Percentiles rank a stretch among this genome's conserved stretches.
Evolutionary conservation across 2,888 invertebrate genomes (phyloP).

Genomic region (Drosophila paramelanica): DNA sequence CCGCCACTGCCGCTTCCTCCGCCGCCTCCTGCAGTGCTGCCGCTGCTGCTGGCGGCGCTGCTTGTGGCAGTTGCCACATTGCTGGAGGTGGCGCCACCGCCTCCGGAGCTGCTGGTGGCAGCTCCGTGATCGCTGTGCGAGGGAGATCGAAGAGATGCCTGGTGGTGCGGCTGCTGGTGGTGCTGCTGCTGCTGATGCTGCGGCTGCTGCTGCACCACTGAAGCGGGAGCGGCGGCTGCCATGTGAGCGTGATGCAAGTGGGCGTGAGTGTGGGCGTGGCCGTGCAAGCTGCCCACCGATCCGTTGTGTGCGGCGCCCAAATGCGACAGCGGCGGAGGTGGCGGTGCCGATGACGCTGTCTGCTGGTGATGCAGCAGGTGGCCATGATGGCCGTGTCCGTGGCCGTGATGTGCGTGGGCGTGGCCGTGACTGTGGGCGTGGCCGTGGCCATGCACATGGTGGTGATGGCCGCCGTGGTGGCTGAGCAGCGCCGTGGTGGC

Average conservation of each 20-base stretch:
- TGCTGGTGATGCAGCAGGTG: conserved; percentile 66
- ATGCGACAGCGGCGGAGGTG: conserved; percentile 45
- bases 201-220: conserved; percentile 58
- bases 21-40: conserved; percentile 13
- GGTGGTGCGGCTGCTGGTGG: conserved; percentile 56
- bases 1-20: conserved; percentile 37
- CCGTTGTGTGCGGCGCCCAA: conserved; percentile 42
- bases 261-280: conserved; percentile 49
- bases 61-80: conserved; percentile 46
- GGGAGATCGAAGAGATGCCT: conserved; percentile 70
- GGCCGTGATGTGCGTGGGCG: conserved; percentile 56
- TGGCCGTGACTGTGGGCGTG: conserved; percentile 41
- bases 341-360: conserved; percentile 45
- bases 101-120: conserved; percentile 58
- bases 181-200: conserved; percentile 39
- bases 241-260: conserved; percentile 69
- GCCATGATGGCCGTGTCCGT: conserved; percentile 63
- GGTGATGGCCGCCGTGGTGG: conserved; percentile 85
- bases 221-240: conserved; percentile 72
- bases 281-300: conserved; percentile 38
- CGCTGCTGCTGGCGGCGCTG: conserved; percentile 32
- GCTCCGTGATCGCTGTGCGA: conserved; percentile 71
- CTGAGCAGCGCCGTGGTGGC: conserved; percentile 63
- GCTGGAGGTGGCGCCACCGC: conserved; percentile 48
- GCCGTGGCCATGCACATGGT: conserved; percentile 55